These are phyloP conservation scores for Venusia cambrica DNA, from an alignment of 2,888 invertebrate genomes.

Conservation along the genomic window DNA sequence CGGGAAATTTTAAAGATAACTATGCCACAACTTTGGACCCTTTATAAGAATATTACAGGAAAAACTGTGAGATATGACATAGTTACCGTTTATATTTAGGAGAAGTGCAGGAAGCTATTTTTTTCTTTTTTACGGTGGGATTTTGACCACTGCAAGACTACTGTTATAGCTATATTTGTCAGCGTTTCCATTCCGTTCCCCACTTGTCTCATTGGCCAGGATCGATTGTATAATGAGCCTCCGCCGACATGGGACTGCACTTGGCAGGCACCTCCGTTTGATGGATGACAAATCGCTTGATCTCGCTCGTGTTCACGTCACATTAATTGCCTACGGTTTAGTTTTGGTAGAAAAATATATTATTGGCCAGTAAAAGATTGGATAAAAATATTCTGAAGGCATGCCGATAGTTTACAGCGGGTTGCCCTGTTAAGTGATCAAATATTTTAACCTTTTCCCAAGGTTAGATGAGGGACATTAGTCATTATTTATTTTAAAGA, in stretches of 20 bases:
- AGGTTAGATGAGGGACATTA: too few species aligned
- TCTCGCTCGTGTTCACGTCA: slow-evolving; percentile 53
- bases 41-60: too few species aligned
- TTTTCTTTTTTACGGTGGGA: too few species aligned
- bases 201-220: slow-evolving; percentile 34
- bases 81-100: too few species aligned
- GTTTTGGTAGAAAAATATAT: slow-evolving; percentile 9
- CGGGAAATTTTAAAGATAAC: too few species aligned
- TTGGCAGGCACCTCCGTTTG: slow-evolving; percentile 60
- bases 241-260: slow-evolving; percentile 72
- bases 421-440: slow-evolving; percentile 4
- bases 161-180: slow-evolving; percentile 15
- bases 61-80: too few species aligned
- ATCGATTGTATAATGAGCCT: slow-evolving; percentile 77
- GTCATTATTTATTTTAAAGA: too few species aligned
- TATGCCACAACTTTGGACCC: too few species aligned
- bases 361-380: slow-evolving; percentile 3
- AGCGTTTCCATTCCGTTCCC: slow-evolving; percentile 8
- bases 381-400: slow-evolving; percentile 2
- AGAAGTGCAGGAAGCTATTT: too few species aligned
- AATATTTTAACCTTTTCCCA: too few species aligned
- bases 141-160: too few species aligned
- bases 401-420: neutral
- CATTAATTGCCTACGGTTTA: slow-evolving; percentile 44
- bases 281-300: slow-evolving; percentile 73